Base-by-base conservation (phyloP, 1,140 invertebrate genomes). In the Asobara japonica region DNA sequence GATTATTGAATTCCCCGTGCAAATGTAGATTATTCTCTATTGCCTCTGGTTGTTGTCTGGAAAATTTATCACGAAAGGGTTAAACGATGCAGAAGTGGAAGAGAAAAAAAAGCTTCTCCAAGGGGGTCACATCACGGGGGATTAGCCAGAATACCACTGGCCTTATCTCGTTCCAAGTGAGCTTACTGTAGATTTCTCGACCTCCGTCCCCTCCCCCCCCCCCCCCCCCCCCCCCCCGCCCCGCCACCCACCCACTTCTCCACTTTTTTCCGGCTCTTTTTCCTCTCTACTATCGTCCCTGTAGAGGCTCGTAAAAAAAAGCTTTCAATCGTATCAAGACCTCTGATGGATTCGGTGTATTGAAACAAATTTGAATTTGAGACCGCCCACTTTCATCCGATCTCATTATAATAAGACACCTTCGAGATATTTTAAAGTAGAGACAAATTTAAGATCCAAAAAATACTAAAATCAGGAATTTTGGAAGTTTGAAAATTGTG, bases 91-190 rank as follows among this genome's bases (percentile, higher is more conserved):
- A 56, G 51, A 56, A 56, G 51, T 27, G 51, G 18, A 56, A 56
- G 51, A 56, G 51, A 25, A 25, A 56, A 56, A 56, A 56, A 56
- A 56, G 13, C n/a, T n/a, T 56, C 51, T 25, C 51, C 18, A 56
- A 56, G 51, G 22, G 41, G 51, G 22, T 56, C 51, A 56, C 51
- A 56, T 56, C 51, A 56, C 51, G 10, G 51, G 51, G 51, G 51
- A 56, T 56, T 56, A 56, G 22, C 18, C 25, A 56, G 51, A 56
- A 56, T 56, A 56, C 51, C 51, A 56, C 51, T 56, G 51, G 51
- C 51, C 51, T 56, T 56, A 56, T 56, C 51, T 56, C 51, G 51
- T 56, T 56, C 51, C 51, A 56, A 56, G 51, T 56, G 51, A 56
- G 51, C 51, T 56, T 56, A 56, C 51, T 56, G 18, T 56, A 56